Base-by-base conservation (phyloP, 1,140 invertebrate species). In the Drepana arcuata region DNA sequence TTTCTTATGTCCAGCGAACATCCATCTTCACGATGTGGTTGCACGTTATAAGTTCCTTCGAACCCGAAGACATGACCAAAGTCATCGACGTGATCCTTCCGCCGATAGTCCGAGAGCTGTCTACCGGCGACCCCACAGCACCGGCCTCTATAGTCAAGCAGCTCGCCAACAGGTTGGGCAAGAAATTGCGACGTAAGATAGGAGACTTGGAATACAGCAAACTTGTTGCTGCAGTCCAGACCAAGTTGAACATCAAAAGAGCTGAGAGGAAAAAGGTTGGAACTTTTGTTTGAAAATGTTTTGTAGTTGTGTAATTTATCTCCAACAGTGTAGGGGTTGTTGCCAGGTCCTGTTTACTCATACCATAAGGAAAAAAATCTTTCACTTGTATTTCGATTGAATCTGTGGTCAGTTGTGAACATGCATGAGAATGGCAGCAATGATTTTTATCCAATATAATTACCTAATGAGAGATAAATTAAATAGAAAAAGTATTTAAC, bases 211-310 rank as follows among this genome's bases (percentile, higher is more conserved):
- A 81, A 15, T 81, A 74, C 13, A 43, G 65, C 13, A 78, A 77
- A 45, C 37, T 78, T 28, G 59, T 60, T 0, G 73, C 77, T 7
- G 70, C 82, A 18, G 77, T 88, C 1, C 86, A 90, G 60, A 84
- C 86, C 15, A 84, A 72, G 34, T 55, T 92, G 1, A 86, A 88
- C 32, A 78, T 87, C 2, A 89, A 85, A 51, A 84, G 87, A 63
- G 87, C 89, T 12, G 86, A 89, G 48, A 85, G 90, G 42, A 93
- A 92, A 39, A 81, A 81, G 72, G 77, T 81, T 35, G 1, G 48
- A 42, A 18, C 37, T 27, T 10, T 28, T n/a, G n/a, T n/a, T n/a
- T n/a, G n/a, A n/a, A n/a, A n/a, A n/a, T n/a, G n/a, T n/a, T n/a
- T n/a, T n/a, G n/a, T n/a, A n/a, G n/a, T n/a, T n/a, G n/a, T n/a